These are phyloP conservation scores for Sparidentex hasta DNA, from an alignment of 2,797 vertebrate species.

Conservation along the genomic window DNA sequence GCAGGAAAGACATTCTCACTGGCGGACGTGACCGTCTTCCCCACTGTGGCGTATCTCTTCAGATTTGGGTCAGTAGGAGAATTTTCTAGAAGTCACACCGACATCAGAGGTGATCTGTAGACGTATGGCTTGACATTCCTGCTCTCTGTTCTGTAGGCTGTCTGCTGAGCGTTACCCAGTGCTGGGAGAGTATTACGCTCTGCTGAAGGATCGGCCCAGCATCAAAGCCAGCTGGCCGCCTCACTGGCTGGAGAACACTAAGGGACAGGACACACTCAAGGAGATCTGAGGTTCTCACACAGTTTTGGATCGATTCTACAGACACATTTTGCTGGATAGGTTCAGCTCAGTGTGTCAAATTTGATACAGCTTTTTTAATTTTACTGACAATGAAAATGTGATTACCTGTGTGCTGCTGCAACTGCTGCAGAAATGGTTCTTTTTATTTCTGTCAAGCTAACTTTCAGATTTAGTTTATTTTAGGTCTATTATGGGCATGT, in stretches of 20 bases:
- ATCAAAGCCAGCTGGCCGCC: slow-evolving; percentile 84
- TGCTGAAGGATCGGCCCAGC: slow-evolving; percentile 83
- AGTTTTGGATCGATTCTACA: not conserved
- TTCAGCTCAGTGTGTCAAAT: not conserved
- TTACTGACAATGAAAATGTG: not conserved
- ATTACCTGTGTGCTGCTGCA: not conserved
- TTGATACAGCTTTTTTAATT: not conserved
- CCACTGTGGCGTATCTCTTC: slow-evolving; percentile 74
- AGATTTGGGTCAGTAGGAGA: slow-evolving; percentile 75
- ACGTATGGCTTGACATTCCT: not conserved
- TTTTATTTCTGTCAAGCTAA: not conserved
- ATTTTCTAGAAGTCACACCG: not conserved
- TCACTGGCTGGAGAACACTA: slow-evolving; percentile 81
- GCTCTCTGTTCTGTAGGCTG: slow-evolving; percentile 62
- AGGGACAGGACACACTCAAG: slow-evolving; percentile 71
- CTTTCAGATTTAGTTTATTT: not conserved
- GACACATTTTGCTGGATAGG: not conserved
- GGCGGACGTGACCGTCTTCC: slow-evolving; percentile 81
- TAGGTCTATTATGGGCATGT: not conserved
- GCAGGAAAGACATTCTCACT: slow-evolving; percentile 77
- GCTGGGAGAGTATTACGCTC: slow-evolving; percentile 76
- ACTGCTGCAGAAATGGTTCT: not conserved
- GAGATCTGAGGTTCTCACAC: slow-evolving; percentile 69
- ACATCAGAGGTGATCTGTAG: not conserved
- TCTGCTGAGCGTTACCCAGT: slow-evolving; percentile 75